Evolutionary conservation across 1,140 invertebrate species (phyloP), one percentile per base, ranked within the genome.

Genomic region (Agrypnia vestita): DNA sequence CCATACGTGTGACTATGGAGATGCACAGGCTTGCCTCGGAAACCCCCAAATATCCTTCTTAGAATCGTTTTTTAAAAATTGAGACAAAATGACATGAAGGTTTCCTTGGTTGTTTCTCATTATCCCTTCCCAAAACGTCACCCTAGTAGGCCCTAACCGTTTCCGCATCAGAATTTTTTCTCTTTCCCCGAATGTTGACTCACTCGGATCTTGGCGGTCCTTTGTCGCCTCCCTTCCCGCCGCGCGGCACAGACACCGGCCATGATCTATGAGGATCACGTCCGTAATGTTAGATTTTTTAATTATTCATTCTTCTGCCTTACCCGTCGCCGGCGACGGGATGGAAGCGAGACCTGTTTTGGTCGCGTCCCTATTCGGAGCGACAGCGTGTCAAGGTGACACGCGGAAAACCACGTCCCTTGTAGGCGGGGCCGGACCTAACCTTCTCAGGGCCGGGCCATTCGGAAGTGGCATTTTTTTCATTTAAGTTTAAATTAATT

Each of bases 341-440:
- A 44, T 69, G 64, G 64, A 19, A n/a, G 9, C 19, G 13, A 13
- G 21, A 7, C 71, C 51, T 53, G 55, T 74, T 55, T 59, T 12
- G 53, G 51, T 17, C 13, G 21, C 21, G 51, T 3, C 71, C 51
- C 51, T 74, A 55, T 56, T 55, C 51, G 71, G 49, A 1, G 51
- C 44, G 51, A 44, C 51, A 19, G 71, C 51, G 71, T 74, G 71
- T 44, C 71, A 74, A 74, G 71, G 71, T 74, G 71, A 71, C 67
- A 71, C 4, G 56, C 12, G 19, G 61, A 43, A 72, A 72, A 15
- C 1, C 49, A 47, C 3, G 51, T 15, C 4, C 51, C 71, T 74
- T 74, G 56, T 74, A 56, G 71, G 49, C 49, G 51, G 15, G 53
- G 15, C 71, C 71, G 71, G 71, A 74, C 56, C 71, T 44, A 13